A percentile compares a stretch with the other conserved stretches of the same genome.
Evolutionary conservation across 2,113 vertebrate genomes (phyloP).

Genomic region (Tonatia bakeri): DNA sequence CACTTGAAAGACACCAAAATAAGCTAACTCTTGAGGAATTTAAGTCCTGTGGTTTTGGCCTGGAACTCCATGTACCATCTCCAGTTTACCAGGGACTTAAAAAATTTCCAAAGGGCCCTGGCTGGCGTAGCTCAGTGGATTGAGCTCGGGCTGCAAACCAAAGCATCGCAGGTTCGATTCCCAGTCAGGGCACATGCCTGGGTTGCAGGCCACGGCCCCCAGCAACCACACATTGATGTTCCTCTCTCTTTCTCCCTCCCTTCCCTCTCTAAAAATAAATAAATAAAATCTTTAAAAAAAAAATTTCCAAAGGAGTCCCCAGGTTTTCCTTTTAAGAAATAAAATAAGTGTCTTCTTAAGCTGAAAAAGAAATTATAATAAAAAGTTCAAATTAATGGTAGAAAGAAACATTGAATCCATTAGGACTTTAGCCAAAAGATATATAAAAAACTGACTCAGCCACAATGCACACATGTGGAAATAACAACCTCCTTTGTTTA

Average conservation of each 20-base stretch:
- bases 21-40: background rate
- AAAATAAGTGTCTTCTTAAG: background rate
- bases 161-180: no score
- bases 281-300: no score
- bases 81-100: background rate
- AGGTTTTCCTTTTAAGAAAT: conserved; percentile 15
- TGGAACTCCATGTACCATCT: background rate
- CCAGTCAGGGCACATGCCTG: no score
- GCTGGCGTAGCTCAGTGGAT: no score
- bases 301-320: background rate
- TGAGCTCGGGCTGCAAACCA: no score
- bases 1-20: background rate
- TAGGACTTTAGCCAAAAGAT: background rate
- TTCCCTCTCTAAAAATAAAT: no score
- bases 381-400: conserved; percentile 19
- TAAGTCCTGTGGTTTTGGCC: background rate
- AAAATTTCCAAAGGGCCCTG: no score
- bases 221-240: no score
- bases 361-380: conserved; percentile 18
- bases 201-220: no score
- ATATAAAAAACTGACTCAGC: background rate
- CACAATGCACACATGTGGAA: background rate
- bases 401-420: conserved; percentile 10
- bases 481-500: background rate
- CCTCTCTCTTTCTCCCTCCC: no score